Evolutionary conservation across 92 coral and sea anemone genomes (phyloP).

Genomic region (Epizoanthus fatuus): DNA sequence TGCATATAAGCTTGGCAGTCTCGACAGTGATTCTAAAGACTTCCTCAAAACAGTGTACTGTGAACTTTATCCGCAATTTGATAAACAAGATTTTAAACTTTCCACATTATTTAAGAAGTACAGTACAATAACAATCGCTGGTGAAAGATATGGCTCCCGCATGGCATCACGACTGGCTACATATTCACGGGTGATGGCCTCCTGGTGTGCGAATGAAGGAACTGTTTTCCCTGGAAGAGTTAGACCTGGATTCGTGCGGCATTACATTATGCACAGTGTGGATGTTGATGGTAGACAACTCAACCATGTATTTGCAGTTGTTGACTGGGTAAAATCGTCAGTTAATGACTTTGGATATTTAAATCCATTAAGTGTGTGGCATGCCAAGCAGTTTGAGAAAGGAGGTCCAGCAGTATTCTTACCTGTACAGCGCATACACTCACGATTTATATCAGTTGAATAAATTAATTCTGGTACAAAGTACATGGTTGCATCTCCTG

Average conservation of each 20-base stretch:
- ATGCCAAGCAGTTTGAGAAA: too few species aligned
- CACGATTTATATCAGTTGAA: constrained; percentile 22
- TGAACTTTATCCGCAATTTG: neutral
- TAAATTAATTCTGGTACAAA: constrained; percentile 19
- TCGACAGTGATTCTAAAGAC: constrained; percentile 5
- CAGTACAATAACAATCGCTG: constrained; percentile 5
- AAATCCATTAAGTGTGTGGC: too few species aligned
- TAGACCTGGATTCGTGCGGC: constrained; percentile 19
- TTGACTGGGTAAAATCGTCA: constrained; percentile 4
- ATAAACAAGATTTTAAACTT: constrained; percentile 7
- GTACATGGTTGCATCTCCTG: constrained; percentile 20
- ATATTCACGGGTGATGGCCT: constrained; percentile 49
- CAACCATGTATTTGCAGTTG: constrained; percentile 29
- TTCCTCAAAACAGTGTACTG: constrained; percentile 6
- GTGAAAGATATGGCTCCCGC: constrained; percentile 24
- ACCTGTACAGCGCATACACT: constrained; percentile 14
- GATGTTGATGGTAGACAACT: constrained; percentile 9
- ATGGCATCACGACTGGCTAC: constrained; percentile 20
- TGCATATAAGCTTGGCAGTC: constrained; percentile 34
- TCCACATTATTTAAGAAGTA: constrained; percentile 37
- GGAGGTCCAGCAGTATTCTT: neutral
- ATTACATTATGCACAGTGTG: neutral
- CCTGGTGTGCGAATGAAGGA: constrained; percentile 62
- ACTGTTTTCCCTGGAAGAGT: constrained; percentile 16
- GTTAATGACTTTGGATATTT: too few species aligned